Percentiles rank a stretch among this genome's conserved stretches.
Evolutionary conservation across 2,888 invertebrate species (phyloP).

Genomic region (Luffia ferchaultella): DNA sequence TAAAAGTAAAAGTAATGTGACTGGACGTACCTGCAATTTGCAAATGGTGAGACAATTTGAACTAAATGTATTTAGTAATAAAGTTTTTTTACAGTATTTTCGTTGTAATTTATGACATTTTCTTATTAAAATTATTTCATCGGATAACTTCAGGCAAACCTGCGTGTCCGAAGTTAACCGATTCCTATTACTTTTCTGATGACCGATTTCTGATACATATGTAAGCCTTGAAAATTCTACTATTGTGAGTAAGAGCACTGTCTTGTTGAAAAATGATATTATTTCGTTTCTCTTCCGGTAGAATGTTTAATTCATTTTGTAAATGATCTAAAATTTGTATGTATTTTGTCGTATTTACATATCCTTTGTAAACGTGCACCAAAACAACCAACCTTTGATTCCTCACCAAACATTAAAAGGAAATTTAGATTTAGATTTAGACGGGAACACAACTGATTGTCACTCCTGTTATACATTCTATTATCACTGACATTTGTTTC

Average conservation of each 20-base stretch:
- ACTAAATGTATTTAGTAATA: too few species aligned
- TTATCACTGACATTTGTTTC: slow-evolving; percentile 1
- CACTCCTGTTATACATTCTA: slow-evolving; percentile 1
- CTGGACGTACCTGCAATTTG: too few species aligned
- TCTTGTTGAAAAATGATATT: slow-evolving; percentile 1
- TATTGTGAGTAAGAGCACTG: slow-evolving; percentile 1
- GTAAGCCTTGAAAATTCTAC: slow-evolving; percentile 2
- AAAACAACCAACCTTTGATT: slow-evolving; percentile 1
- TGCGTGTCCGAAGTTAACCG: too few species aligned
- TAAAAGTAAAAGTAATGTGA: too few species aligned
- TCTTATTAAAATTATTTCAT: too few species aligned
- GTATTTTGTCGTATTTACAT: slow-evolving; percentile 1
- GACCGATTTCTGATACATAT: too few species aligned
- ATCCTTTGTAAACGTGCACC: slow-evolving; percentile 2
- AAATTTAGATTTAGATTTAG: background rate
- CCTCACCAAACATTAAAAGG: slow-evolving; percentile 1
- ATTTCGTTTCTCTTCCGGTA: slow-evolving; percentile 1
- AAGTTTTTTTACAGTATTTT: too few species aligned
- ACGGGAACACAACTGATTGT: slow-evolving; percentile 1
- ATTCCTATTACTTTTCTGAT: too few species aligned
- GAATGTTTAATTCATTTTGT: slow-evolving; percentile 2
- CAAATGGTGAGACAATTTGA: too few species aligned
- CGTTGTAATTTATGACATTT: too few species aligned
- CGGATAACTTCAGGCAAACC: too few species aligned
- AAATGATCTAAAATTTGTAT: slow-evolving; percentile 1